These are phyloP conservation scores for Glyptemys insculpta DNA, from an alignment of 2,797 vertebrate species.

Conservation along the genomic window DNA sequence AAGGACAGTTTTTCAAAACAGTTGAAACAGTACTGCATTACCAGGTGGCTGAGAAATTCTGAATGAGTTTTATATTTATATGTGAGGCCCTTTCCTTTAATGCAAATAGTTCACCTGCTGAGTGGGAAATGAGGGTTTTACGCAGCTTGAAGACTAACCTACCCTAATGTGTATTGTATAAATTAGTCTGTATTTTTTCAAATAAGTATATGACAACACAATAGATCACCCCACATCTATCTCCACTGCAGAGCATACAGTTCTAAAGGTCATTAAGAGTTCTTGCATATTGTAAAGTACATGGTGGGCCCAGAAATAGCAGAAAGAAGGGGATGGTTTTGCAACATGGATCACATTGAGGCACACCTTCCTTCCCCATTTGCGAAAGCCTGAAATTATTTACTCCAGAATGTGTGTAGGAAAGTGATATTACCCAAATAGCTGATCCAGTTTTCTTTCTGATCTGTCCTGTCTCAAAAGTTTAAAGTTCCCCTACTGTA, in stretches of 20 bases:
- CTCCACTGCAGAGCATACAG: neutral
- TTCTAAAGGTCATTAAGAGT: neutral
- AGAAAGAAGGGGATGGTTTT: neutral
- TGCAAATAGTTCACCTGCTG: slow-evolving; percentile 48
- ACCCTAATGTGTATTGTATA: slow-evolving; percentile 11
- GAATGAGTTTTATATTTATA: slow-evolving; percentile 33
- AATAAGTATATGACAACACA: neutral
- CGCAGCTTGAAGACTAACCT: slow-evolving; percentile 21
- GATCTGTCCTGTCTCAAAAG: neutral
- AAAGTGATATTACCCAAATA: neutral
- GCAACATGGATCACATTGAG: neutral
- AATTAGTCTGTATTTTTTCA: slow-evolving; percentile 4
- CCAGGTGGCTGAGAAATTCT: neutral
- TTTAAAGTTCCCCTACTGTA: neutral
- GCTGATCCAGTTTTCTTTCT: slow-evolving; percentile 25
- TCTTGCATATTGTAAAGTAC: neutral
- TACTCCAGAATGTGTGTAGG: neutral
- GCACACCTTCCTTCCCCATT: neutral
- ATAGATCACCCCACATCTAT: neutral
- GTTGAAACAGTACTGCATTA: neutral
- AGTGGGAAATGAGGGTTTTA: slow-evolving; percentile 35
- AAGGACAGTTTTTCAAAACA: slow-evolving; percentile 43
- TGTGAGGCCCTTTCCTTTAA: neutral
- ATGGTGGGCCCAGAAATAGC: neutral
- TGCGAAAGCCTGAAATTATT: neutral